These are phyloP conservation scores for Protaetia brevitarsis DNA, from an alignment of 1,140 invertebrate species.

Conservation along the genomic window DNA sequence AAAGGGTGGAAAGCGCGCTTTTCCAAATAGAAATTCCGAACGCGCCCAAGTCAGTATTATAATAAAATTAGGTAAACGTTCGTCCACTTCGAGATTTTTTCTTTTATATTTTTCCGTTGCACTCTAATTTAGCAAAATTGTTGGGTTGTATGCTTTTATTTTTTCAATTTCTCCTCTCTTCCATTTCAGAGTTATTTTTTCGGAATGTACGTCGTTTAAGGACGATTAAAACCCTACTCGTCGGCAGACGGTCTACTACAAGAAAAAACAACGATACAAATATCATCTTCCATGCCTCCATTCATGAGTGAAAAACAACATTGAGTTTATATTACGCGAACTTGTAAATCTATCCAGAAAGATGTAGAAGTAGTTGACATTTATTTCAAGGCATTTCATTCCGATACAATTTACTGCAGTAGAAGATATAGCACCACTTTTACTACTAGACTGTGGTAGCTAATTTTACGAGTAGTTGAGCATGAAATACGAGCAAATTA, in stretches of 20 bases:
- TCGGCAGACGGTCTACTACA: neutral
- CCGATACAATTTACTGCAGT: neutral
- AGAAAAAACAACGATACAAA: neutral
- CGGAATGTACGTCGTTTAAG: neutral
- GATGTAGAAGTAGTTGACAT: neutral
- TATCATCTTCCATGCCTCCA: neutral
- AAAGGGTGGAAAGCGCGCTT: neutral
- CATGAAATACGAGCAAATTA: neutral
- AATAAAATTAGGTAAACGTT: neutral
- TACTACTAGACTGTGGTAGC: neutral
- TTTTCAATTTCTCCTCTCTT: neutral
- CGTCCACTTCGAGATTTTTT: neutral
- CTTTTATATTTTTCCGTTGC: no score
- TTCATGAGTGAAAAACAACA: neutral
- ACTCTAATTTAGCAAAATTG: no score
- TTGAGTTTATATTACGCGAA: neutral
- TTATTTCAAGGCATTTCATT: neutral
- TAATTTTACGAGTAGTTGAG: neutral
- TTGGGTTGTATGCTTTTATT: no score
- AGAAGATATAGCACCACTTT: neutral
- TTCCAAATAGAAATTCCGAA: neutral
- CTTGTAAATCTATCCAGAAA: neutral
- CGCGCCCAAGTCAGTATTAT: neutral
- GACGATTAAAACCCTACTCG: neutral
- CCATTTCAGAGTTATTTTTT: neutral